A percentile compares a stretch with the other conserved stretches of the same genome.
Evolutionary conservation across 2,113 vertebrate species (phyloP).

Genomic region (Entelurus aequoreus): DNA sequence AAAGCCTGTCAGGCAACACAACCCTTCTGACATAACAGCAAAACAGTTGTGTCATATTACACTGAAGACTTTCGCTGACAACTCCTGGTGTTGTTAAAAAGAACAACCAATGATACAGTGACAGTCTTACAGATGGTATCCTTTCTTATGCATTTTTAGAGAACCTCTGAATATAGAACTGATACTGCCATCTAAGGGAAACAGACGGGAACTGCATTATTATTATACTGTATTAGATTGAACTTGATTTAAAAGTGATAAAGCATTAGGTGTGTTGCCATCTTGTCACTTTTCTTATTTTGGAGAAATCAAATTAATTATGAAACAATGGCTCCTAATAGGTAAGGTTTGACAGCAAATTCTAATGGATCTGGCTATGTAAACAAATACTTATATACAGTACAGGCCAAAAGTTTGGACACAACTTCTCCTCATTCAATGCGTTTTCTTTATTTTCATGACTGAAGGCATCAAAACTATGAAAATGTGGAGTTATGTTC

Average conservation of each 20-base stretch:
- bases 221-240: neutral
- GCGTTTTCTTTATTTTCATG: too few species aligned
- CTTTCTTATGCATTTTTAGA: constrained; percentile 1
- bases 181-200: constrained; percentile 62
- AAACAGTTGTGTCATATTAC: constrained; percentile 10
- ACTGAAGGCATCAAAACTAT: too few species aligned
- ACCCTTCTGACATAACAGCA: constrained; percentile 14
- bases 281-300: neutral
- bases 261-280: too few species aligned
- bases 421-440: too few species aligned
- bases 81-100: constrained; percentile 14
- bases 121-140: neutral
- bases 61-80: neutral
- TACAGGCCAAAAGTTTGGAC: too few species aligned
- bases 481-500: too few species aligned
- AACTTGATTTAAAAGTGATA: neutral
- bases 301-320: too few species aligned
- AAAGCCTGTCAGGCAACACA: constrained; percentile 26
- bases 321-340: neutral
- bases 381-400: neutral
- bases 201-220: constrained; percentile 13
- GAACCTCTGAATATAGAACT: constrained; percentile 1
- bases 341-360: neutral
- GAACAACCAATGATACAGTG: neutral
- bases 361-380: neutral